A percentile compares a stretch with the other conserved stretches of the same genome.
phyloP scores from a whole-genome alignment of 2,797 vertebrate species.

The Paramormyrops hopkinsi region DNA sequence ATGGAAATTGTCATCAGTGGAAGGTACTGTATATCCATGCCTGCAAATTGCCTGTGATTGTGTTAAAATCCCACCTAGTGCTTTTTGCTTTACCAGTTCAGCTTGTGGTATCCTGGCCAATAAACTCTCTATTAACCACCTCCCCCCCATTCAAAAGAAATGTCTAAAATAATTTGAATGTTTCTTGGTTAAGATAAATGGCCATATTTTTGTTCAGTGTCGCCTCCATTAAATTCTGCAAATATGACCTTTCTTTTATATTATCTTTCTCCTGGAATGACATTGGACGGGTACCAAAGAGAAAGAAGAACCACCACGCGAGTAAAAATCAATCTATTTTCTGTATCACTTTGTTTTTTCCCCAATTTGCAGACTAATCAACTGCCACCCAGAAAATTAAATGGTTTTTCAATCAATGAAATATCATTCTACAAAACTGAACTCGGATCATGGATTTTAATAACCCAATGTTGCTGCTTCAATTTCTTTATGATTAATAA shows the following conservation, averaged over 20 bases:
- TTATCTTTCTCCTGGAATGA: not conserved
- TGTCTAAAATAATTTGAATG: slow-evolving; percentile 3
- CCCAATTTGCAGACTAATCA: slow-evolving; percentile 16
- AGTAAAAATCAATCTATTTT: slow-evolving; percentile 22
- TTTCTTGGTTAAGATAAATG: slow-evolving; percentile 9
- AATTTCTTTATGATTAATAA: slow-evolving; percentile 15
- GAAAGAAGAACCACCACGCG: not conserved
- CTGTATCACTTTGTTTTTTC: slow-evolving; percentile 13
- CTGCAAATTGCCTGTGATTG: not conserved
- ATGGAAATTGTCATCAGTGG: not conserved
- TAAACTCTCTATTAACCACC: not conserved
- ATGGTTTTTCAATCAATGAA: slow-evolving; percentile 22
- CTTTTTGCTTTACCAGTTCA: not conserved
- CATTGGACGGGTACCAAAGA: not conserved
- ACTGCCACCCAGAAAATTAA: slow-evolving; percentile 16
- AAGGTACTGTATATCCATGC: not conserved
- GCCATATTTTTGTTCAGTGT: not conserved
- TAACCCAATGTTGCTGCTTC: slow-evolving; percentile 7
- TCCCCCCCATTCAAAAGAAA: not conserved
- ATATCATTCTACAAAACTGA: slow-evolving; percentile 17
- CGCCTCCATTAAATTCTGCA: not conserved
- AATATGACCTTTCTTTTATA: not conserved
- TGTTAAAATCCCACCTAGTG: not conserved
- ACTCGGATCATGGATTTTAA: slow-evolving; percentile 17
- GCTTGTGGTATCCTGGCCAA: not conserved